Base-by-base conservation (phyloP, 2,888 invertebrate genomes). In the Caenorhabditis imperialis region DNA sequence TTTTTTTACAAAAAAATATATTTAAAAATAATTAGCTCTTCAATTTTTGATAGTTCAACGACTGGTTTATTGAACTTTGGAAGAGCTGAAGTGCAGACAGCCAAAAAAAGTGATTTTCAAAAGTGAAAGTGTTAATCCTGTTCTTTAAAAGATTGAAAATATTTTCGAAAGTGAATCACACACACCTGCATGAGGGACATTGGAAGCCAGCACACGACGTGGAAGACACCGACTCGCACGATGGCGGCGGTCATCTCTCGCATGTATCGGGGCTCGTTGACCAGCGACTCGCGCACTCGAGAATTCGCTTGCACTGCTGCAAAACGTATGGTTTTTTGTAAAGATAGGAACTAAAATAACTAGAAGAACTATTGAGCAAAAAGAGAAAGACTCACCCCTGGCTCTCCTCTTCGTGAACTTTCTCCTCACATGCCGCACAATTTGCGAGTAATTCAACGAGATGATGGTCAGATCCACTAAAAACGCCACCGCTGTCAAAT, bases 181-280 rank as follows among this genome's bases (percentile, higher is more conserved):
- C 70, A 25, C 8, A 62, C 70, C 45, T 77, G 74, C 71, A 71
- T 60, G 5, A 73, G 12, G 33, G 73, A 60, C 65, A 73, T 73
- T 47, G 86, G 86, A 33, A 85, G 67, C 84, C 85, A 87, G 62
- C 86, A 87, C 30, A 87, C 71, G 40, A 87, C 78, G 60, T 86
- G 86, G 73, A 86, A 86, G n/a, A 81, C 77, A 23, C 84, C 85
- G n/a, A 86, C 84, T 16, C 86, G 75, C 6, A 87, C 73, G 54
- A 86, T 86, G 6, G 85, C 85, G 8, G 84, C 79, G 2, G 86
- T 86, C 84, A 87, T 86, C 58, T 86, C 85, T 22, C 80, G 71
- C 85, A 87, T 86, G 72, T 86, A 86, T 8, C 84, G 77, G 12
- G 86, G 86, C 74, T 87, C 84, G 16, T 81, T 63, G 8, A 87